These are phyloP conservation scores for Tricholauxania praeusta DNA, from an alignment of 2,888 invertebrate species.

Conservation along the genomic window DNA sequence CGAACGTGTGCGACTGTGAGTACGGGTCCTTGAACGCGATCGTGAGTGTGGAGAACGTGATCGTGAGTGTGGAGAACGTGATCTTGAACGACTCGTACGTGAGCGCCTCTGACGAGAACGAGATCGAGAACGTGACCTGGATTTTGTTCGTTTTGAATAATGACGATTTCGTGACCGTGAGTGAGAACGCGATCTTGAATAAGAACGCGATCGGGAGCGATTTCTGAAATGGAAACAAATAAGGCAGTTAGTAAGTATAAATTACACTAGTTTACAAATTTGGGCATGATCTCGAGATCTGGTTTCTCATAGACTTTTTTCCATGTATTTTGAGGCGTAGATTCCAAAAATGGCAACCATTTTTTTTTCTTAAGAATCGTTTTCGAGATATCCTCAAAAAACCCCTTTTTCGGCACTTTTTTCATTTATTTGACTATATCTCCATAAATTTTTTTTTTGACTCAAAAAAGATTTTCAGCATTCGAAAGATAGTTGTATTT, in stretches of 20 bases:
- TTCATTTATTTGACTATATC: no score
- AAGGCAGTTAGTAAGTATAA: conserved; percentile 16
- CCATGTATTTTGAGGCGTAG: no score
- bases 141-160: conserved; percentile 48
- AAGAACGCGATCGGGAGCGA: conserved; percentile 59
- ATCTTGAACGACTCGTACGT: conserved; percentile 46
- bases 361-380: no score
- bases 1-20: conserved; percentile 42
- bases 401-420: no score
- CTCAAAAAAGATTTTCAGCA: no score
- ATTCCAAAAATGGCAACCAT: no score
- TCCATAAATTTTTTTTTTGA: no score
- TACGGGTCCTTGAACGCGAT: conserved; percentile 29
- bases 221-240: conserved; percentile 45
- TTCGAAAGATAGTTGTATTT: no score
- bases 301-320: no score
- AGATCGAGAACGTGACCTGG: conserved; percentile 51
- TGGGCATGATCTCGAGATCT: no score
- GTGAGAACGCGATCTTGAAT: conserved; percentile 55
- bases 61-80: conserved; percentile 44
- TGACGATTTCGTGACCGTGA: conserved; percentile 58
- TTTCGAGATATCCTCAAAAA: no score
- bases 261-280: conserved; percentile 28
- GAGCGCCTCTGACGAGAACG: conserved; percentile 46
- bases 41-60: conserved; percentile 45